Base-by-base conservation (phyloP, 2,888 invertebrate genomes). In the Athripsodes cinereus region DNA sequence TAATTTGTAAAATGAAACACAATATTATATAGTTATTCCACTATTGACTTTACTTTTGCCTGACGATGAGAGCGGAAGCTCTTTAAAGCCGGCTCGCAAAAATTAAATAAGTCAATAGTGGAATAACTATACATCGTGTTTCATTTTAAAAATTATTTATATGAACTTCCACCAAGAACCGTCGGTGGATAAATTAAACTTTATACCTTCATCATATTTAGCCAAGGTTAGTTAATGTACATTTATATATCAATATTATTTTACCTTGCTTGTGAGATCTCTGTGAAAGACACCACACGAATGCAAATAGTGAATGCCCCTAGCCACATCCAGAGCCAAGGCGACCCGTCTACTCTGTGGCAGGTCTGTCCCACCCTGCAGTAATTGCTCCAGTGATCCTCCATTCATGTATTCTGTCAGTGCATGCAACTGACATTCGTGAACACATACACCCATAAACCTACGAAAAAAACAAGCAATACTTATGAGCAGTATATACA, bases 401-500 rank as follows among this genome's bases (percentile, higher is more conserved):
- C 93, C 93, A 74, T 92, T 91, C 74, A 96, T 95, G 78, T 90
- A 97, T 83, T 96, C 96, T 64, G 96, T 96, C 64, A 96, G 81
- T 20, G 96, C 96, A 76, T 96, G 96, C 55, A 96, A 81, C 71
- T 96, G 96, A 31, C 96, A 95, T 74, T 95, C 94, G 74, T 96
- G 93, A 60, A 96, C 96, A 76, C 96, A 96, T 50, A 92, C 96
- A 64, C 96, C 96, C 88, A 92, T 90, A 78, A 96, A 94, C 72
- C 93, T 93, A n/a, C n/a, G 13, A 13, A 8, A 44, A 5, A 44
- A 44, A 44, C 44, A 44, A 16, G 13, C 5, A 44, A 6, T 5
- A 16, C 13, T 6, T 16, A 13, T 44, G 13, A 16, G 13, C n/a
- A 44, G 34, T 10, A 34, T 8, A 34, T 34, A 10, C 34, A 10